Base-by-base conservation (phyloP, 2,797 vertebrate species). In the Ataeniobius toweri region DNA sequence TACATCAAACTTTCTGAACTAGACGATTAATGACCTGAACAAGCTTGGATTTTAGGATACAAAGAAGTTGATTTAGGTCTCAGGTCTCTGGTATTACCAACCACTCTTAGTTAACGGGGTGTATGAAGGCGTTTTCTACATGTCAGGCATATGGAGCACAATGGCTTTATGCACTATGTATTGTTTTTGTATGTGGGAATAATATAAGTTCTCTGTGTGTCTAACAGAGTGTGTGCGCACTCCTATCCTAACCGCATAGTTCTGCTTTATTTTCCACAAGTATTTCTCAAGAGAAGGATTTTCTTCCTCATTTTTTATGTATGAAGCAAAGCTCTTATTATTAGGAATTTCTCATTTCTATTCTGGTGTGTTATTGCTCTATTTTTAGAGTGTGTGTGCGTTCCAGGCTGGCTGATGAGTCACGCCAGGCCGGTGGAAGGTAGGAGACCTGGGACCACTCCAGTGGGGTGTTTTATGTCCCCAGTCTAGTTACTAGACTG, bases 281-380 rank as follows among this genome's bases (percentile, higher is more conserved):
- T 71, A 76, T 84, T 83, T 81, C 75, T 82, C 75, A 80, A 75
- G 56, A 51, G 36, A 26, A 59, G 39, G 76, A 68, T 72, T 83
- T 50, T 24, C 41, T 16, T 36, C 18, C 73, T 74, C 79, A 83
- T 89, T 87, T 84, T 88, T 89, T 81, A 77, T 83, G 73, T 48
- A 83, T 91, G 84, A 90, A 76, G 79, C 76, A 79, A 81, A 82
- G 75, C 50, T 50, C 78, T 79, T 84, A 77, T 87, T 84, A 78
- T 75, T 48, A 50, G 82, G 77, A 74, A 84, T 77, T 73, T 83
- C 58, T 92, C 76, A 75, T 86, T 89, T 91, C 91, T 92, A 85
- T 93, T 90, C 91, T 81, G 81, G 75, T 73, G 77, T 75, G 83
- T 77, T 89, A 89, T 83, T 80, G 61, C 55, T 86, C 91, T 94